These are phyloP conservation scores for Lethocerus indicus DNA, from an alignment of 1,140 invertebrate species.

Conservation along the genomic window DNA sequence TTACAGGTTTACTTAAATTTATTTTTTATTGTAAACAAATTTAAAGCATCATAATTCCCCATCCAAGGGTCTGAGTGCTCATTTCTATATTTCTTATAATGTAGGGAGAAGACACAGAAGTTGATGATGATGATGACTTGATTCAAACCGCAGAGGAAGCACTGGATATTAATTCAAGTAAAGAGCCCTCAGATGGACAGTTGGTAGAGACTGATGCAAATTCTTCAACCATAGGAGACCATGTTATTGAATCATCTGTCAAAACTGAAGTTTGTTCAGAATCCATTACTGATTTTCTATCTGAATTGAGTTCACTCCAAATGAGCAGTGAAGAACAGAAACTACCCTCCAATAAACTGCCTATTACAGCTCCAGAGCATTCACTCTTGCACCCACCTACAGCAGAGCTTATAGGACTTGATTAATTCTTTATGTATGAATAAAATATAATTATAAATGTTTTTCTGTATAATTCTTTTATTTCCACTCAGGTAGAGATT, in stretches of 20 bases:
- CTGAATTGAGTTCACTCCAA: background rate
- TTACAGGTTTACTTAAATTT: background rate
- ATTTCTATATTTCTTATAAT: background rate
- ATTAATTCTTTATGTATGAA: too few species aligned
- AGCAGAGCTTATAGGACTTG: too few species aligned
- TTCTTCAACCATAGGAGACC: background rate
- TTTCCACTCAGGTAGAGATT: too few species aligned
- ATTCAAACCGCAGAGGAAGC: constrained; percentile 5
- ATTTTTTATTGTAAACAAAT: background rate
- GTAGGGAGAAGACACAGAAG: background rate
- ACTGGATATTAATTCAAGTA: background rate
- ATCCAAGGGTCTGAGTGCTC: background rate
- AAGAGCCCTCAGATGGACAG: background rate
- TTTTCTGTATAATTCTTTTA: too few species aligned
- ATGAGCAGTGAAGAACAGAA: too few species aligned
- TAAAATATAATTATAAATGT: too few species aligned
- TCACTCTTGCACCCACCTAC: too few species aligned
- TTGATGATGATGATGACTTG: constrained; percentile 6
- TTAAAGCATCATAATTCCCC: background rate
- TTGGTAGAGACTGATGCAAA: background rate
- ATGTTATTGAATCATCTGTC: background rate
- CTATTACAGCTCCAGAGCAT: too few species aligned
- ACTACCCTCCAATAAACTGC: too few species aligned
- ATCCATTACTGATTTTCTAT: background rate
- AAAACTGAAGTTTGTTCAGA: background rate